Conservation (phyloP, 2,888 invertebrate genomes). For the Acleris laterana region DNA sequence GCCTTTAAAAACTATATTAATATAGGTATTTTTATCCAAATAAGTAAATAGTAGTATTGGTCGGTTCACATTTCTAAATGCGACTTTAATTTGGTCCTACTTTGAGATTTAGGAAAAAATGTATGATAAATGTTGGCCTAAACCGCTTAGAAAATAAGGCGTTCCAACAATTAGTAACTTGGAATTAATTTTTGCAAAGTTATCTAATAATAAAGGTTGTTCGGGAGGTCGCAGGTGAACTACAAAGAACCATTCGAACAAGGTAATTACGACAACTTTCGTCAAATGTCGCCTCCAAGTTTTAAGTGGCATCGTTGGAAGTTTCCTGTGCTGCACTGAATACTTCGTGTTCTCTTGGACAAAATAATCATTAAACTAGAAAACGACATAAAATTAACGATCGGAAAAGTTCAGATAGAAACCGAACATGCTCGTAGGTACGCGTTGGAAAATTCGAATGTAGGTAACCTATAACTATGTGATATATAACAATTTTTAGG, state of each 20-base stretch:
- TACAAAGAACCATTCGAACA: slow-evolving; percentile 48
- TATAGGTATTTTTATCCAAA: no score
- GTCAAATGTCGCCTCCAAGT: slow-evolving; percentile 43
- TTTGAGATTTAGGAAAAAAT: no score
- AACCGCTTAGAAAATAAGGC: no score
- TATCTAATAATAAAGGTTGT: slow-evolving; percentile 6
- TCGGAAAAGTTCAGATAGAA: background rate
- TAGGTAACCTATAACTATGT: no score
- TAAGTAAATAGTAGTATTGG: no score
- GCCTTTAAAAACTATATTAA: no score
- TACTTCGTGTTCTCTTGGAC: slow-evolving; percentile 19
- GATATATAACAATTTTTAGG: no score
- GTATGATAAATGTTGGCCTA: no score
- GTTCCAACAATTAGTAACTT: no score
- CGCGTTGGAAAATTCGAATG: no score
- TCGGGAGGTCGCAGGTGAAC: slow-evolving; percentile 45
- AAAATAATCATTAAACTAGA: slow-evolving; percentile 25
- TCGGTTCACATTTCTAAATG: no score
- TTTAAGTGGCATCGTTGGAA: slow-evolving; percentile 33
- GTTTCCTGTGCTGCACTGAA: slow-evolving; percentile 27
- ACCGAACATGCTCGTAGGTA: background rate
- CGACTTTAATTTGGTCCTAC: no score
- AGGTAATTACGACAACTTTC: slow-evolving; percentile 47
- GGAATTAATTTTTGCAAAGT: background rate
- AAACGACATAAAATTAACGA: slow-evolving; percentile 17